phyloP scores from a whole-genome alignment of 2,797 vertebrate species.

The Dicrostonyx torquatus region DNA sequence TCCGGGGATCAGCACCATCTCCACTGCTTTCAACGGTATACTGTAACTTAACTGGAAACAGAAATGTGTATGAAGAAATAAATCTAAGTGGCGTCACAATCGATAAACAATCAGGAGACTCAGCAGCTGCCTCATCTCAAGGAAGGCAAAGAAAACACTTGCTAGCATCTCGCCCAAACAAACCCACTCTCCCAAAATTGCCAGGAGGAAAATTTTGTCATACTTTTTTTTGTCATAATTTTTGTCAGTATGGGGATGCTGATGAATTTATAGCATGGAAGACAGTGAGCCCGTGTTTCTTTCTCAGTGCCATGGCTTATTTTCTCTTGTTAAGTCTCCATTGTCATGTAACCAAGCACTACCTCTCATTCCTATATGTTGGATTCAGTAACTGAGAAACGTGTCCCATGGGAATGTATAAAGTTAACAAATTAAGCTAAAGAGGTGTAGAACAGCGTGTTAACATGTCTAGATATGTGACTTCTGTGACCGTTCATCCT shows the following conservation, averaged over 20 bases:
- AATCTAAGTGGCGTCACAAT: background rate
- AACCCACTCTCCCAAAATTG: slow-evolving; percentile 27
- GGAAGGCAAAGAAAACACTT: background rate
- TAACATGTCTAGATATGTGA: background rate
- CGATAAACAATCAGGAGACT: background rate
- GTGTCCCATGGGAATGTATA: background rate
- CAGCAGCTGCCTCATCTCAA: background rate
- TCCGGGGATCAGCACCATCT: background rate
- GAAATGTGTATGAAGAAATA: background rate
- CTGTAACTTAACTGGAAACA: background rate
- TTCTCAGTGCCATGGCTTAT: background rate
- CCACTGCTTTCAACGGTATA: background rate
- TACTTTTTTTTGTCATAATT: background rate
- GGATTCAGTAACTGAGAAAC: background rate
- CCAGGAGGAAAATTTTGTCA: background rate
- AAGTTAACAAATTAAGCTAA: background rate
- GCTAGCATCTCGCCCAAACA: background rate
- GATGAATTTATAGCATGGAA: background rate
- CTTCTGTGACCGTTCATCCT: no score
- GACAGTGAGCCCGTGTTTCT: background rate
- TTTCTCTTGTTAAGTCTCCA: background rate
- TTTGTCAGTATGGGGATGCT: background rate
- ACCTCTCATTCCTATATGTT: background rate
- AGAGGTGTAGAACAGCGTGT: background rate
- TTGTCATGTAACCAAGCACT: background rate